These are phyloP conservation scores for Omphaloscelis lunosa DNA, from an alignment of 2,888 invertebrate species.

Conservation along the genomic window DNA sequence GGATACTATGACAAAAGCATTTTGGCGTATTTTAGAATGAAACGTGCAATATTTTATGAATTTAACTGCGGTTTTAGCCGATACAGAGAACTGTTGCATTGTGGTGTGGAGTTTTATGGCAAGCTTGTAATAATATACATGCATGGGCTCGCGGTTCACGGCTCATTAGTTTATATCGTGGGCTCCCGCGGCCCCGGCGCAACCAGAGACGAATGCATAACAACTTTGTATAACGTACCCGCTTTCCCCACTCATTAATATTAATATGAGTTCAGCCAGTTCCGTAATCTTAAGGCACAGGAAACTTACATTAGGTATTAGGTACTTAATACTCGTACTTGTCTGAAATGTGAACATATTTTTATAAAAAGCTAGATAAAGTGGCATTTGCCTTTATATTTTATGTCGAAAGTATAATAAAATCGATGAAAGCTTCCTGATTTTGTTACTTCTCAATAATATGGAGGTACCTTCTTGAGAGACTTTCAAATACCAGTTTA, in stretches of 20 bases:
- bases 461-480: background rate
- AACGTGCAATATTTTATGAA: slow-evolving; percentile 65
- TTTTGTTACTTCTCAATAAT: background rate
- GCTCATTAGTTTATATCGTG: slow-evolving; percentile 77
- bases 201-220: slow-evolving; percentile 51
- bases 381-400: background rate
- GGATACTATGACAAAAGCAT: slow-evolving; percentile 63
- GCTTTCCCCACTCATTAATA: slow-evolving; percentile 73
- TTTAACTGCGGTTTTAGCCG: slow-evolving; percentile 54
- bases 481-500: background rate
- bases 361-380: background rate
- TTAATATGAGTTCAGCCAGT: slow-evolving; percentile 64
- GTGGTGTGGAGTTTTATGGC: slow-evolving; percentile 72
- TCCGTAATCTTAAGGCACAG: slow-evolving; percentile 42
- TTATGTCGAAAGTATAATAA: background rate
- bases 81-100: slow-evolving; percentile 59
- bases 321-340: slow-evolving; percentile 2
- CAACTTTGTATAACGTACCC: slow-evolving; percentile 43
- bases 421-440: background rate
- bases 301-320: slow-evolving; percentile 36
- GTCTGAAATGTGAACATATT: slow-evolving; percentile 11
- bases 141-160: slow-evolving; percentile 77
- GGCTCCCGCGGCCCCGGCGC: slow-evolving; percentile 46
- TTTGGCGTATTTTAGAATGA: slow-evolving; percentile 58
- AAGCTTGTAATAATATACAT: slow-evolving; percentile 71